phyloP scores from a whole-genome alignment of 2,113 vertebrate species.

The Semnopithecus entellus region DNA sequence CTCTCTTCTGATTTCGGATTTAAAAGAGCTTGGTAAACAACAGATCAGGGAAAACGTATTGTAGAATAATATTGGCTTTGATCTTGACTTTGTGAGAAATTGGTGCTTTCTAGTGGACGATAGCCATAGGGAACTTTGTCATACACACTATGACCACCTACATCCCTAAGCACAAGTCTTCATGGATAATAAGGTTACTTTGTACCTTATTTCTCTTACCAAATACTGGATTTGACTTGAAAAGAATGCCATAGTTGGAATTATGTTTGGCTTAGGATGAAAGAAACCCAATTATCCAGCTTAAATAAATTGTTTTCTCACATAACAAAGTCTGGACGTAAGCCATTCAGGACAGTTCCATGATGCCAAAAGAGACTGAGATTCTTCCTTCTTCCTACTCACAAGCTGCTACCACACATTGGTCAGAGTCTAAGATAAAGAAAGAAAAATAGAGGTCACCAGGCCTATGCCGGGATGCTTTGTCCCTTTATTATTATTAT shows the following conservation, averaged over 20 bases:
- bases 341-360: not conserved
- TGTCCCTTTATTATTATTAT: not conserved
- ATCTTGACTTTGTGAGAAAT: not conserved
- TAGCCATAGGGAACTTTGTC: not conserved
- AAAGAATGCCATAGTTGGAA: not conserved
- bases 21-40: not conserved
- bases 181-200: not conserved
- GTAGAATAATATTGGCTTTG: not conserved
- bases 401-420: not conserved
- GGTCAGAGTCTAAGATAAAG: not conserved
- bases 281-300: not conserved
- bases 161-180: not conserved
- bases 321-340: not conserved
- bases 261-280: not conserved
- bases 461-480: not conserved
- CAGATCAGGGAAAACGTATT: not conserved
- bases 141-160: not conserved
- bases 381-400: not conserved
- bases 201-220: not conserved
- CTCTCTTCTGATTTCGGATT: not conserved
- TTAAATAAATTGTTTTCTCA: not conserved
- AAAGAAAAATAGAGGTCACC: not conserved
- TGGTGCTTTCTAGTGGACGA: not conserved
- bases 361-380: not conserved
- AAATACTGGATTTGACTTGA: not conserved